Evolutionary conservation across 2,113 vertebrate species (phyloP), one percentile per base, ranked within the genome.

Genomic region (Hemicordylus capensis): DNA sequence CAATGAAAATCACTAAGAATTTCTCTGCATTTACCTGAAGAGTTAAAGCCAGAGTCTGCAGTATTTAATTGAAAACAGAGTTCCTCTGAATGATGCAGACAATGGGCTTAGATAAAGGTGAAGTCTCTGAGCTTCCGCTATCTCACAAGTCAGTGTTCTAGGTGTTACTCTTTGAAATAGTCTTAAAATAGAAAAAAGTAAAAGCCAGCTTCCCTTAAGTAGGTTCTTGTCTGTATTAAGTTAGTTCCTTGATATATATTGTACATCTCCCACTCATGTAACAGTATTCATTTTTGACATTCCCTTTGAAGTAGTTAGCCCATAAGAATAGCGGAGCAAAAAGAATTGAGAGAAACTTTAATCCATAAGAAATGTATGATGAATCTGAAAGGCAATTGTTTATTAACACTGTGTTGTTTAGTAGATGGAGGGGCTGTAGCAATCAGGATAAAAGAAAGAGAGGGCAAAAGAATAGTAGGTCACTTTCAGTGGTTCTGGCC

Each of bases 251-350:
- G 56, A 70, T 63, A 24, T 81, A 86, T 76, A 85, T 70, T 37
- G 70, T 12, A 63, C 75, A 75, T 84, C 67, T 76, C 14, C 8
- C 58, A 58, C 24, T 77, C 69, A 39, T 0, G 0, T 89, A 87
- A 70, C 5, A 22, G 7, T 80, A 73, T 79, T 84, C 86, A 87
- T 59, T 69, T 87, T 46, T 77, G 80, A 82, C 73, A 76, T 59
- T 77, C 82, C 59, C 73, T 82, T 85, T 85, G 44, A 90, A 88
- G 84, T 37, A 42, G 72, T 85, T 85, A 44, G 67, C 15, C n/a
- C 72, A 84, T 85, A 84, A 88, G 70, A 54, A 87, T 66, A 72
- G 24, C 61, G 7, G 24, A 78, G 61, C 59, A 39, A 58, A 59
- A 69, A 76, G 64, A 73, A 54, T 15, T n/a, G 17, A 54, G 6